Evolutionary conservation across 2,888 invertebrate genomes (phyloP), one percentile per base, ranked within the genome.

Genomic region (Drosophila nr. medialis): DNA sequence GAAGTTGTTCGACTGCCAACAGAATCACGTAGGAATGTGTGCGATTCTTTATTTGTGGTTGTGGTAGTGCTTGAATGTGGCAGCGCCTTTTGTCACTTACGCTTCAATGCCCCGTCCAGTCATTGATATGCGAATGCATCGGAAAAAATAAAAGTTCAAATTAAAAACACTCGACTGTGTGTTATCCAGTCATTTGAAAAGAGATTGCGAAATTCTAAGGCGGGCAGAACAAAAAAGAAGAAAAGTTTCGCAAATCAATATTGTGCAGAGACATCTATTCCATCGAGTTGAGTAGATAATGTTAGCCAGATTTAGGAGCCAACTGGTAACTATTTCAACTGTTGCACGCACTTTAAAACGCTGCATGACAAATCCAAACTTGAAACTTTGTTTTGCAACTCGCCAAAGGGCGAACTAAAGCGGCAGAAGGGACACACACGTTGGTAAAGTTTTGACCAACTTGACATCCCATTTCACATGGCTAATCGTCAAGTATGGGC

Each of bases 151-250:
- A 83, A 89, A 84, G 87, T 89, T 87, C 72, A 85, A 87, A 86
- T 89, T 86, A 89, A 87, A 86, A 89, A 89, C 86, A 72, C 86
- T 87, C 86, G 73, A 74, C 70, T 83, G 68, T 72, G 72, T 83
- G 89, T 86, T 83, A 80, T 83, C 72, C 69, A 61, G 58, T 51
- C 74, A 74, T 65, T 74, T 53, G 74, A 73, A 59, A 51, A 53
- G 42, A 59, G 61, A 74, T 75, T 71, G 75, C 49, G 49, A 74
- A 53, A 40, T 40, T 32, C 63, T 24, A 32, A 45, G 2, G 55
- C 10, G 29, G 36, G 24, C 56, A 72, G 62, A 70, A 77, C 62
- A 69, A 50, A 40, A 61, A 34, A 15, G 15, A 51, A 15, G 27
- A 55, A 55, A 55, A 38, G 55, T 55, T 38, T 1, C 27, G n/a